Conservation (phyloP, 2,797 vertebrate genomes). For the Dromococcyx pavoninus region DNA sequence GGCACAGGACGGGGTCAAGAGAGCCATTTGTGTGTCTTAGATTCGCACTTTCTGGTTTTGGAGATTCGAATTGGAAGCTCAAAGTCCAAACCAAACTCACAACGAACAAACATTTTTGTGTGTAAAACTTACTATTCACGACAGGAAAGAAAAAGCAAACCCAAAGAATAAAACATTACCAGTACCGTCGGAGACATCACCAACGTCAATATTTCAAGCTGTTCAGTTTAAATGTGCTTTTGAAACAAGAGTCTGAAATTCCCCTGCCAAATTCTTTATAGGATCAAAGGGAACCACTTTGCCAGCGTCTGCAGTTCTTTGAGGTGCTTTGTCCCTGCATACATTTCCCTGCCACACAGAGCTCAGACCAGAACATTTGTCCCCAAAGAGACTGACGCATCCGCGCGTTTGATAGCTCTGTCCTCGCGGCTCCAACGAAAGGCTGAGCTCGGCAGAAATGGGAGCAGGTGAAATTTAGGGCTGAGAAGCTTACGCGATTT, state of each 20-base stretch:
- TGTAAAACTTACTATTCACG: neutral
- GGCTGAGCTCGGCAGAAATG: neutral
- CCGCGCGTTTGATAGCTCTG: neutral
- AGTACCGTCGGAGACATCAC: neutral
- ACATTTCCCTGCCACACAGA: neutral
- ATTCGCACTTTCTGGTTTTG: neutral
- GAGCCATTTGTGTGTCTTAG: neutral
- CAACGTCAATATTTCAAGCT: neutral
- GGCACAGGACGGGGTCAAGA: neutral
- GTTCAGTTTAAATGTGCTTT: neutral
- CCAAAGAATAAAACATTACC: neutral
- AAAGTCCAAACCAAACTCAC: neutral
- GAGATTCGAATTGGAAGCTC: neutral
- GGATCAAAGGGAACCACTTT: conserved; percentile 35
- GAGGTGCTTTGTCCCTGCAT: neutral
- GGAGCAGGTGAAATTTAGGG: neutral
- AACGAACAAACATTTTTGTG: neutral
- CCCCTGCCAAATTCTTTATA: neutral
- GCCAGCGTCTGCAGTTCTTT: neutral
- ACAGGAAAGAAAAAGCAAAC: neutral
- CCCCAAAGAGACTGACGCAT: neutral
- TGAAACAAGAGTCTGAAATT: conserved; percentile 43
- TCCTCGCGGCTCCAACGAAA: neutral
- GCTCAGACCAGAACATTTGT: conserved; percentile 6
- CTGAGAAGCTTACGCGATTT: neutral